phyloP scores from a whole-genome alignment of 2,113 vertebrate genomes.

The Mastomys natalensis region DNA sequence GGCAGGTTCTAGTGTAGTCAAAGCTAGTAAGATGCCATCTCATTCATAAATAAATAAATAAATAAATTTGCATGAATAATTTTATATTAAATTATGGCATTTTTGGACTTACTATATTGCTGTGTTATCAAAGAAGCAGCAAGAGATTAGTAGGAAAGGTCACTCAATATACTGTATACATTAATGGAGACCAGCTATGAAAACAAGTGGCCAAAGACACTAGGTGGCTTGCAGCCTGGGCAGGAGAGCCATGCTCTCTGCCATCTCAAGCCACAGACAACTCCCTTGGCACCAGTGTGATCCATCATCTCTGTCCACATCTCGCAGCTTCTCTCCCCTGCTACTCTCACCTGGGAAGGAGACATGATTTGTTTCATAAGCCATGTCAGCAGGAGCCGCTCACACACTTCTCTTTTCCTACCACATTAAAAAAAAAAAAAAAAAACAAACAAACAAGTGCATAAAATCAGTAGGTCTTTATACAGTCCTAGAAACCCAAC shows the following conservation, averaged over 20 bases:
- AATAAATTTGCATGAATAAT: background rate
- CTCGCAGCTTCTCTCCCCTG: background rate
- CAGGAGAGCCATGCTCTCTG: background rate
- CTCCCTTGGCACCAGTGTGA: too few relatives aligned
- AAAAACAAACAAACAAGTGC: background rate
- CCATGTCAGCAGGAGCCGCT: background rate
- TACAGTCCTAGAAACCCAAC: accelerated
- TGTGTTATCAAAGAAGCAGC: background rate
- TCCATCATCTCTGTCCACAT: background rate
- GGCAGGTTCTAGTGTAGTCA: background rate
- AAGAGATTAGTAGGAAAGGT: background rate
- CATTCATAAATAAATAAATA: background rate
- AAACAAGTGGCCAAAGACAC: background rate
- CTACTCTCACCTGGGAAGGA: background rate
- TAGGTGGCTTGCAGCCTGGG: accelerated
- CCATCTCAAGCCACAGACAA: background rate
- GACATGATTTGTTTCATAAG: background rate
- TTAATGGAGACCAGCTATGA: background rate
- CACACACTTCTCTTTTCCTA: background rate
- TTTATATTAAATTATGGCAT: background rate
- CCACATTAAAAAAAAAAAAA: background rate
- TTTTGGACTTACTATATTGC: background rate
- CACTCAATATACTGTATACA: background rate
- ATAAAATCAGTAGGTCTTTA: background rate
- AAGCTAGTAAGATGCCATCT: background rate